Base-by-base conservation (phyloP, 2,888 invertebrate species). In the Melieria crassipennis region DNA sequence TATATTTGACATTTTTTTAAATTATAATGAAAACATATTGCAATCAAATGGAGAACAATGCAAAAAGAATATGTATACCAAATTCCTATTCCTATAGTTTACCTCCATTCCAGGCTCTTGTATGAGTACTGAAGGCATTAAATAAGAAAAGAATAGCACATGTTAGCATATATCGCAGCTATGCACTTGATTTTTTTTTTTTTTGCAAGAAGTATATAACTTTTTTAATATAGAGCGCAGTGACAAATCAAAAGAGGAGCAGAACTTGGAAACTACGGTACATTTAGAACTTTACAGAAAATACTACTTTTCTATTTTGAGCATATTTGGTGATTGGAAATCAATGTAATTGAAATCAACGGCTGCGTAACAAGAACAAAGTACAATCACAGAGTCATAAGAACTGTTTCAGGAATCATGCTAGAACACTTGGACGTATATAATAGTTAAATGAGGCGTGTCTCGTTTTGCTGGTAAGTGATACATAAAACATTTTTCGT, bases 71-170 rank as follows among this genome's bases (percentile, higher is more conserved):
- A 4, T 9, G 7, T n/a, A 30, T 11, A 10, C 2, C 0, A 7
- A 47, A 9, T 65, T 43, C 6, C 50, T 45, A 46, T 45, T 1
- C n/a, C 7, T 45, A 10, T 43, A 61, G 76, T 69, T 84, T 85
- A 85, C 85, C 85, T 85, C 83, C 80, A 79, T 77, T 75, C 83
- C 85, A 78, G 83, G 81, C 78, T 85, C 85, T 82, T 85, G 82
- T 75, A 85, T 83, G 79, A 85, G 84, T 74, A 85, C 85, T 85
- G 80, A 75, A 60, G 73, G 79, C 83, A 81, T 80, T 81, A 80
- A 78, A 77, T 76, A 75, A 72, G 81, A 77, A 82, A 58, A 73
- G 47, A 74, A 64, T 16, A 52, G 10, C 46, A 47, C n/a, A 56
- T 70, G 63, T 70, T 60, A 58, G 52, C 43, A 65, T 43, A 10